Evolutionary conservation across 2,888 invertebrate genomes (phyloP).

Genomic region (Watsonalla cultraria): DNA sequence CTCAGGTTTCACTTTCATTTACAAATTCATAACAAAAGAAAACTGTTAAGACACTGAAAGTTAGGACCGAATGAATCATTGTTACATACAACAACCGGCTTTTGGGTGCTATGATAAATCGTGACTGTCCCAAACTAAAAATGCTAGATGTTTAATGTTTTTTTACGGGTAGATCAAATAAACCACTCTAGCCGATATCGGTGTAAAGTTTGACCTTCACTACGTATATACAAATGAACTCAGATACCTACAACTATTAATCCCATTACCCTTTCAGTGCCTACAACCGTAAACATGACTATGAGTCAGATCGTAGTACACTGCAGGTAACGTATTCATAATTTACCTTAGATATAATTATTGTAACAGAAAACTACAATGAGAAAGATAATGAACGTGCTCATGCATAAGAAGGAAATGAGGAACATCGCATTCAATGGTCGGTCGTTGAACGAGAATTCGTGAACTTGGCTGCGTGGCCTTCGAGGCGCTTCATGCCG

Average conservation of each 20-base stretch:
- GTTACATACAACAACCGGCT: no score
- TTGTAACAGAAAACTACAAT: not conserved
- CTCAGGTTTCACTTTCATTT: slow-evolving; percentile 27
- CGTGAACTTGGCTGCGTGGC: slow-evolving; percentile 67
- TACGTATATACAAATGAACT: not conserved
- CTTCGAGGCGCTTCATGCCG: slow-evolving; percentile 48
- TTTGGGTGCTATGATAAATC: no score
- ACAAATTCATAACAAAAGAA: slow-evolving; percentile 10
- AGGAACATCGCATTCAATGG: slow-evolving; percentile 56
- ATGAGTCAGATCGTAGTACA: not conserved
- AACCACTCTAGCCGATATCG: not conserved
- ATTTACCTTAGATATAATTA: not conserved
- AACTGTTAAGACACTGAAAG: slow-evolving; percentile 3
- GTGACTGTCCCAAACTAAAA: no score
- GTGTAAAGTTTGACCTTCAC: not conserved
- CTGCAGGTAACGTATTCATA: not conserved
- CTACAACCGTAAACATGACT: not conserved
- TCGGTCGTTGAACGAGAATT: slow-evolving; percentile 62
- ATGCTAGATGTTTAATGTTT: no score
- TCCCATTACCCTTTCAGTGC: not conserved
- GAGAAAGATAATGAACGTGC: slow-evolving; percentile 4
- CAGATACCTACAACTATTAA: not conserved
- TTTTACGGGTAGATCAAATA: not conserved
- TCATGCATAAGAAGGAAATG: slow-evolving; percentile 24
- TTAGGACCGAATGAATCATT: no score